These are phyloP conservation scores for Heteromurus nitidus DNA, from an alignment of 2,888 invertebrate species.

Conservation along the genomic window DNA sequence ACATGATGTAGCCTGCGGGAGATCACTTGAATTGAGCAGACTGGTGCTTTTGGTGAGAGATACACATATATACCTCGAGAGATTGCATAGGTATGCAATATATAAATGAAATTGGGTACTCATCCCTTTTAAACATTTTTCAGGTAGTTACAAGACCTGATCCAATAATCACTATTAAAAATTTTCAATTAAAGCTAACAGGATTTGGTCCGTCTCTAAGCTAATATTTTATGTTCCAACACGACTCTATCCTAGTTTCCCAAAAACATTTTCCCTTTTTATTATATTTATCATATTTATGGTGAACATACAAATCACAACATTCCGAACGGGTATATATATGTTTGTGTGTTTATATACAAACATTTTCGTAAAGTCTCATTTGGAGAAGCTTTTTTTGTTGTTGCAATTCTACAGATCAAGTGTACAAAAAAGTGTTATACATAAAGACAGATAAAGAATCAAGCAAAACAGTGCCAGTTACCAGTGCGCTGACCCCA, in stretches of 20 bases:
- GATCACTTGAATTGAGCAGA: conserved; percentile 13
- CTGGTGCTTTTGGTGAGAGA: too few relatives aligned
- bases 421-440: conserved; percentile 1
- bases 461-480: conserved; percentile 26
- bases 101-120: not conserved
- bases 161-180: conserved; percentile 42
- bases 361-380: not conserved
- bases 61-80: too few relatives aligned
- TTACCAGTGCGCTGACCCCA: conserved; percentile 42
- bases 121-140: conserved; percentile 6
- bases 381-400: too few relatives aligned
- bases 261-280: not conserved
- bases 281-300: not conserved
- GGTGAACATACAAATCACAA: not conserved
- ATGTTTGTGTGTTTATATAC: too few relatives aligned
- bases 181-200: conserved; percentile 53
- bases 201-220: conserved; percentile 38
- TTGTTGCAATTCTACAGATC: not conserved
- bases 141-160: conserved; percentile 6
- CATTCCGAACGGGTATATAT: not conserved
- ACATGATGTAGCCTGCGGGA: conserved; percentile 30
- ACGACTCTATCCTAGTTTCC: not conserved
- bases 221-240: conserved; percentile 25
- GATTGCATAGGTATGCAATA: not conserved
- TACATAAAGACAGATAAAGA: conserved; percentile 33